Evolutionary conservation across 2,888 invertebrate genomes (phyloP).

Genomic region (Minunthozetes semirufus): DNA sequence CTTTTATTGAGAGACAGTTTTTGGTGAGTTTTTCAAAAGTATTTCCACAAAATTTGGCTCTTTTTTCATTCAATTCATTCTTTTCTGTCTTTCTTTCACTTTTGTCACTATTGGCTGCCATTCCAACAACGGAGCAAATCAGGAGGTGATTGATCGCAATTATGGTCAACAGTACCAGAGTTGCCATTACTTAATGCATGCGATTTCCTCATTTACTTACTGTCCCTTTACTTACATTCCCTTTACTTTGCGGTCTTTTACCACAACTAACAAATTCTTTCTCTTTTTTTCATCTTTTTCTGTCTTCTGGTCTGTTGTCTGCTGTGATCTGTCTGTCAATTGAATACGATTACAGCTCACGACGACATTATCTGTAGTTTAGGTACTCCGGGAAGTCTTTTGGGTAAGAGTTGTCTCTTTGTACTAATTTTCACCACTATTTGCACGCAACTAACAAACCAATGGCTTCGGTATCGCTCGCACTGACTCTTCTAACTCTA

Average conservation of each 20-base stretch:
- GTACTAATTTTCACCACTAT: not conserved
- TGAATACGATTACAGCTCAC: not conserved
- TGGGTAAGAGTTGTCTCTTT: constrained; percentile 20
- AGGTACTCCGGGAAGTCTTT: constrained; percentile 25
- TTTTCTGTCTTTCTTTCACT: constrained; percentile 10
- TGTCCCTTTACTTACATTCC: not conserved
- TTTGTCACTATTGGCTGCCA: constrained; percentile 1
- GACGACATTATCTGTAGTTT: constrained; percentile 29
- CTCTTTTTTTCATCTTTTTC: not conserved
- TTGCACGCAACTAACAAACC: constrained; percentile 12
- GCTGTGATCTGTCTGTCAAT: not conserved
- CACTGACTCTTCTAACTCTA: not conserved
- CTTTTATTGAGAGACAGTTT: too few relatives aligned
- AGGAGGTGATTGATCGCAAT: constrained; percentile 26
- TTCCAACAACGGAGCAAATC: constrained; percentile 15
- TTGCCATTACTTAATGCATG: constrained; percentile 26
- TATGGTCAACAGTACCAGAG: not conserved
- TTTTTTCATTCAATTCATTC: constrained; percentile 4
- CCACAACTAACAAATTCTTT: not conserved
- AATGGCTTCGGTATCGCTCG: not conserved
- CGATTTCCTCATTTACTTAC: not conserved
- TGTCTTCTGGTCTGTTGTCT: not conserved
- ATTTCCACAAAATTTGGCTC: not conserved
- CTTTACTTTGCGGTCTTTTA: not conserved
- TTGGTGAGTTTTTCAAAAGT: too few relatives aligned